phyloP scores from a whole-genome alignment of 2,888 invertebrate species.

The Stegophylla sp. region DNA sequence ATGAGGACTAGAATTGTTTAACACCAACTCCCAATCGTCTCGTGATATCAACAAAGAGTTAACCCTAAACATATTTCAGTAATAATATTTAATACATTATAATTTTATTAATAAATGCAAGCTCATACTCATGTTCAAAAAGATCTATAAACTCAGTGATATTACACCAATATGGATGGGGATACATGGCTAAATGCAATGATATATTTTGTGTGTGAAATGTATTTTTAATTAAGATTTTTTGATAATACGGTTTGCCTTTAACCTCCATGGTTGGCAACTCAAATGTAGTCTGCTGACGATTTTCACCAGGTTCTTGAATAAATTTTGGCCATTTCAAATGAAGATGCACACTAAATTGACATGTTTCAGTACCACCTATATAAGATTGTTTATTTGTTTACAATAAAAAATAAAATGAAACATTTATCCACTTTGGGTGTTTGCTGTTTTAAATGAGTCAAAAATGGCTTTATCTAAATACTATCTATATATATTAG shows the following conservation, averaged over 20 bases:
- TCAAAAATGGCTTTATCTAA: not conserved
- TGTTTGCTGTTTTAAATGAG: not conserved
- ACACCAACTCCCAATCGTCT: constrained; percentile 54
- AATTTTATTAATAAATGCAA: not conserved
- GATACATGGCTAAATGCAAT: constrained; percentile 51
- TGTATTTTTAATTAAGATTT: constrained; percentile 50
- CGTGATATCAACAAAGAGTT: constrained; percentile 43
- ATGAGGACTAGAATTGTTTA: constrained; percentile 49
- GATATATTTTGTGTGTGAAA: constrained; percentile 57
- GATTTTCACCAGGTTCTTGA: constrained; percentile 56
- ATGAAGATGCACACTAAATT: constrained; percentile 56
- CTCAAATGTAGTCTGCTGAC: constrained; percentile 55
- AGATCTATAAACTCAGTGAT: constrained; percentile 51
- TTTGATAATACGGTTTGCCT: constrained; percentile 52
- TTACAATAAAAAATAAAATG: not conserved
- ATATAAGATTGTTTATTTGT: not conserved
- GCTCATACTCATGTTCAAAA: constrained; percentile 53
- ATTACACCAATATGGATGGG: constrained; percentile 53
- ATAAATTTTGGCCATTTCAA: constrained; percentile 55
- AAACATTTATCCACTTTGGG: not conserved
- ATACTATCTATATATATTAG: not conserved
- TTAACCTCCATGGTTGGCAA: constrained; percentile 51
- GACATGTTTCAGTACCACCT: constrained; percentile 55
- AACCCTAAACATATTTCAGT: constrained; percentile 23
- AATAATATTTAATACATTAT: not conserved